Conservation (phyloP, 2,888 invertebrate genomes). For the Drosophila trichaetosa region DNA sequence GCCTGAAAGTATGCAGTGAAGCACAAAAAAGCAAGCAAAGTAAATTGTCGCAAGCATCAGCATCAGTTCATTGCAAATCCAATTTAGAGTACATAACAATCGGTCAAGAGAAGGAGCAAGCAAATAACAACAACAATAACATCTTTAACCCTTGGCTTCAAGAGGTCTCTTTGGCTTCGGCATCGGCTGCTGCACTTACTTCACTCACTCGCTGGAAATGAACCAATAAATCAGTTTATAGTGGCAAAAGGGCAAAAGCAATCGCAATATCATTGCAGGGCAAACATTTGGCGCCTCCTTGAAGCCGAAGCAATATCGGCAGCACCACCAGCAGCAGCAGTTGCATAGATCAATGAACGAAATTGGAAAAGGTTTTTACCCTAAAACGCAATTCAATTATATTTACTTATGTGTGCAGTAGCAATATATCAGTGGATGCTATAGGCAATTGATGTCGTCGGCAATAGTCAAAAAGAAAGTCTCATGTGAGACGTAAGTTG, state of each 20-base stretch:
- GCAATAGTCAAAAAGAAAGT: background rate
- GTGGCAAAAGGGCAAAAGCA: conserved; percentile 63
- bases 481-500: background rate
- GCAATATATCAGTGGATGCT: conserved; percentile 23
- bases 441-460: conserved; percentile 27
- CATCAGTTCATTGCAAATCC: conserved; percentile 62
- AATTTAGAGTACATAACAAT: conserved; percentile 52
- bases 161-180: conserved; percentile 37
- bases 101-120: conserved; percentile 13
- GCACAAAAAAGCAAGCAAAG: conserved; percentile 41
- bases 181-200: conserved; percentile 60
- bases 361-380: conserved; percentile 47
- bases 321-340: conserved; percentile 23
- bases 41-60: conserved; percentile 76
- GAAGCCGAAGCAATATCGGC: background rate
- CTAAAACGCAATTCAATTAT: conserved; percentile 55
- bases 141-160: conserved; percentile 39
- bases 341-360: conserved; percentile 56
- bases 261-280: conserved; percentile 54
- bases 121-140: conserved; percentile 29
- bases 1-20: conserved; percentile 32
- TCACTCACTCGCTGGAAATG: conserved; percentile 67
- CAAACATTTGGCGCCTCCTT: conserved; percentile 69
- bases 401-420: conserved; percentile 52
- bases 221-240: conserved; percentile 81